Evolutionary conservation across 1,140 invertebrate genomes (phyloP), one percentile per base, ranked within the genome.

Genomic region (Bombyx mori): DNA sequence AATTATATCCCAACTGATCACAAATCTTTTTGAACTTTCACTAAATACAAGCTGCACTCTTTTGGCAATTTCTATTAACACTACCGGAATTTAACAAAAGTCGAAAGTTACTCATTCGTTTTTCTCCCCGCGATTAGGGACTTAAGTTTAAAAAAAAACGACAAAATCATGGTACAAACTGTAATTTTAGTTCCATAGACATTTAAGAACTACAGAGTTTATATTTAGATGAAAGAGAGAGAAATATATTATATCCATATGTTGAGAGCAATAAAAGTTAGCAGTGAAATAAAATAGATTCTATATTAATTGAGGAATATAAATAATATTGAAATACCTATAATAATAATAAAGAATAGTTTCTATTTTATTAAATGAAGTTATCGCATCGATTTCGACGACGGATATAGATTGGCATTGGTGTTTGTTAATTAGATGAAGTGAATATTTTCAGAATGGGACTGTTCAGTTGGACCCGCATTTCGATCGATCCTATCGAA

Each of bases 131-230:
- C 69, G 68, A 71, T 60, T 65, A 60, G 72, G 75, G 74, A 75
- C 77, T 82, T 85, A 77, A 82, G 82, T 82, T 82, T 80, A 81
- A 59, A 63, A 81, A 71, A 73, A 78, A 71, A 35, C 26, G 2
- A 35, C 26, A 75, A 75, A 53, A 74, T 77, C 76, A 83, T 83
- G 82, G 82, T 85, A 85, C 82, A 85, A 85, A 85, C 72, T 71
- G 63, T 85, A 83, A 85, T 79, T 82, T 85, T 85, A 85, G 73
- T 82, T 85, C 76, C 77, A 82, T 85, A 85, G 82, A 75, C 63
- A 66, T 74, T 75, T 85, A 85, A 82, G 82, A 79, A 73, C 75
- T 76, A 82, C 75, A 85, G 82, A 85, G 79, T 82, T 79, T 85
- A 85, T 85, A 85, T 82, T 79, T 80, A 82, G 74, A 81, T 50